Conservation (phyloP, 2,113 vertebrate genomes). For the Mus spicilegus region DNA sequence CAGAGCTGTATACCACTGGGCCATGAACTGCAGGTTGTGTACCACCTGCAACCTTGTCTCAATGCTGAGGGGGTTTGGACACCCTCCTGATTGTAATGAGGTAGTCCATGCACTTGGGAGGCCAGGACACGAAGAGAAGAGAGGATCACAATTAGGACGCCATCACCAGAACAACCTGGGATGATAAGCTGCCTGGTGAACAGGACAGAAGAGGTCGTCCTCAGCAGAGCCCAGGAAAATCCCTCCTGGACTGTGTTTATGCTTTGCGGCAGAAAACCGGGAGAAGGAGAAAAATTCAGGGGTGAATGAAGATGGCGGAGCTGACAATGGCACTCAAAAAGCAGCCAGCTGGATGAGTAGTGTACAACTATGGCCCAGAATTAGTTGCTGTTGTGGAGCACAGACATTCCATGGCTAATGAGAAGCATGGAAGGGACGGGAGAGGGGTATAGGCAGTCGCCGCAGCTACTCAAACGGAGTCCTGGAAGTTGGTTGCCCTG, state of each 20-base stretch:
- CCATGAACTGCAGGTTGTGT: neutral
- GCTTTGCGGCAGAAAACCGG: neutral
- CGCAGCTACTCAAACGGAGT: neutral
- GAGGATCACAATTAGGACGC: neutral
- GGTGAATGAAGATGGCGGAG: neutral
- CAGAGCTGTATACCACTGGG: neutral
- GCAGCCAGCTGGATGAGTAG: neutral
- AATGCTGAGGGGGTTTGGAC: neutral
- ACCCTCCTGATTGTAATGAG: neutral
- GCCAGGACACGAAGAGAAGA: neutral
- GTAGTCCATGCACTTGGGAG: too few species aligned
- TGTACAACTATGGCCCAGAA: constrained; percentile 50
- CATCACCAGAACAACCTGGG: neutral
- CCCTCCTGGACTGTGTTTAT: neutral
- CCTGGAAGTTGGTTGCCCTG: neutral
- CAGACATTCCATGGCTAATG: neutral
- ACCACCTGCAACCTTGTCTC: neutral
- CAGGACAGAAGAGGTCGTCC: neutral
- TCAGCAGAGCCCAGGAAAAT: neutral
- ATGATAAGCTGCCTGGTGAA: neutral
- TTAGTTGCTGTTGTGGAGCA: neutral
- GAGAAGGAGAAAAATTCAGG: neutral
- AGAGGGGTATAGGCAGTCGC: neutral
- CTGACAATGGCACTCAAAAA: neutral
- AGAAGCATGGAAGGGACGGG: neutral